Evolutionary conservation across 2,797 vertebrate species (phyloP), one percentile per base, ranked within the genome.

Genomic region (Lophius americanus): DNA sequence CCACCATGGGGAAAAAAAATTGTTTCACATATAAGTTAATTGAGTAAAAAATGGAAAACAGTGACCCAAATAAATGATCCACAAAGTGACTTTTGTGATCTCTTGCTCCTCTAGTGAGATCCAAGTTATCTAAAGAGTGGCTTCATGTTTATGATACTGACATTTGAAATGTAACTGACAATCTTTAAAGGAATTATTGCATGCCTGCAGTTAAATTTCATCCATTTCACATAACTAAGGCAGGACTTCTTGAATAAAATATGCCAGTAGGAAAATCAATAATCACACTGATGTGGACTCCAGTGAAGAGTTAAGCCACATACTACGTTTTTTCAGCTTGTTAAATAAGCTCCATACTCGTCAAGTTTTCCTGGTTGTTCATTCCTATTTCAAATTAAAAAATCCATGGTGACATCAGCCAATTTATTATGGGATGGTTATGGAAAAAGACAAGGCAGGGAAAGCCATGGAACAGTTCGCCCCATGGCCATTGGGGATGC

Each of bases 351-450:
- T 56, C 46, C 58, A 13, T 41, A 37, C 14, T 42, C 51, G 42
- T 50, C 2, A 4, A 55, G 38, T 53, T 47, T 47, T 61, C 43
- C 62, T 14, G 44, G 58, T 58, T 65, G 51, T 58, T 72, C 72
- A 64, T 68, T 69, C 60, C 56, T 13, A 64, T 79, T 50, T 81
- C 62, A 82, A 81, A 84, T 79, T 70, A 62, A 81, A 82, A 70
- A 73, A 68, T 58, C 63, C 53, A 64, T 54, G 57, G 75, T 73
- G 76, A 74, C 55, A 68, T 79, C 61, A 48, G 68, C 70, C 51
- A 64, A 10, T 57, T 68, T 48, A 39, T 50, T 62, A 61, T 44
- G 56, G 81, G 65, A 83, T 52, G 46, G 35, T 74, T 67, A 84
- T 60, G 48, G 52, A 36, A 53, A 43, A 65, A 65, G 73, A 74